Evolutionary conservation across 2,113 vertebrate genomes (phyloP).

Genomic region (Hippocampus mohnikei): DNA sequence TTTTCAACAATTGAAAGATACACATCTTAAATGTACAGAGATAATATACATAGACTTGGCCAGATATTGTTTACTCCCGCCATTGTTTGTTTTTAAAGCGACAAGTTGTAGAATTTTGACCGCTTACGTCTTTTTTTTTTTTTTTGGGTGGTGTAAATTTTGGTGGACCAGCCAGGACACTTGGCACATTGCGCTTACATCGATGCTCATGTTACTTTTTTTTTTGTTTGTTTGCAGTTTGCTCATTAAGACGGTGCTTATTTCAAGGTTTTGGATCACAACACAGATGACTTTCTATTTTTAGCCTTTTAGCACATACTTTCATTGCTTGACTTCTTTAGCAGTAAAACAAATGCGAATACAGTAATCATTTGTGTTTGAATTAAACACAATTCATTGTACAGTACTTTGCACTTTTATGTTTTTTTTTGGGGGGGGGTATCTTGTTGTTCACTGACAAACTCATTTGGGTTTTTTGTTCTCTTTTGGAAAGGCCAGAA

Average conservation of each 20-base stretch:
- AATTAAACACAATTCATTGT: background rate
- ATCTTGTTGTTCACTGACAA: background rate
- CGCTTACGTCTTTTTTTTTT: background rate
- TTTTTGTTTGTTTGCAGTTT: background rate
- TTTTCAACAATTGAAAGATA: constrained; percentile 67
- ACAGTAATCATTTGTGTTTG: background rate
- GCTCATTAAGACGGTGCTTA: background rate
- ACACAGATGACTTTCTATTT: background rate
- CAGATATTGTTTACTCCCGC: constrained; percentile 5
- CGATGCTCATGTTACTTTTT: background rate
- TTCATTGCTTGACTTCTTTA: background rate
- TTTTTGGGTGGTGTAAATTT: background rate
- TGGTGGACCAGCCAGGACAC: background rate
- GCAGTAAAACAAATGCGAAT: background rate
- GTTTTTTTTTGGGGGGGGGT: background rate
- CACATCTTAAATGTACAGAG: constrained; percentile 60
- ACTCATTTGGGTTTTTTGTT: background rate
- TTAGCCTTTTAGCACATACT: background rate
- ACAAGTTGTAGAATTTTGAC: background rate
- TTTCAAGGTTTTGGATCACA: background rate
- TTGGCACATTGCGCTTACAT: too few species aligned
- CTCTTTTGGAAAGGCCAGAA: background rate
- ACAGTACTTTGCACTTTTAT: background rate
- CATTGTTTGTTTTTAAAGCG: background rate
- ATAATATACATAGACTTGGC: constrained; percentile 57